Base-by-base conservation (phyloP, 2,888 invertebrate species). In the Augochlorella aurata region DNA sequence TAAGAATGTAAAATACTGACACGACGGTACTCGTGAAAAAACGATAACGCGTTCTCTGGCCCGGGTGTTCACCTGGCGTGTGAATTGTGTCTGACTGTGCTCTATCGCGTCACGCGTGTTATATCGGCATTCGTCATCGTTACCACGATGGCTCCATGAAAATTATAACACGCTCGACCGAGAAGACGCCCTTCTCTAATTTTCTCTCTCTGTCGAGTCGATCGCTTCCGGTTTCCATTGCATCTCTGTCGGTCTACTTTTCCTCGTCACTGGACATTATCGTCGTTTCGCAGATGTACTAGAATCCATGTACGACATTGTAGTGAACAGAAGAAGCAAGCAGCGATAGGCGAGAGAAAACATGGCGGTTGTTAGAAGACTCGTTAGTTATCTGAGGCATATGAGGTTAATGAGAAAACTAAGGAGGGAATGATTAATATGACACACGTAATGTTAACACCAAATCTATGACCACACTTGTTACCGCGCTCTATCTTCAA, bases 1-100 rank as follows among this genome's bases (percentile, higher is more conserved):
- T 84, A 84, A 18, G n/a, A 70, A 71, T 81, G 66, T 75, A 75
- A 84, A 80, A 63, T 76, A 81, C 66, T 66, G 68, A 66, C 38
- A 21, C 24, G 47, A 29, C 38, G 21, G 16, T 58, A 58, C 58
- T 65, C n/a, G 73, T 66, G 65, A 74, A 77, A 74, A 79, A 84
- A 63, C 24, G 16, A 50, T 21, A 67, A 70, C 50, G 67, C 73
- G 38, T 54, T 29, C 52, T 24, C 0, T 16, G 7, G 8, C 16
- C 18, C 7, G 10, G 14, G 58, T 38, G 8, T 12, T 8, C 38
- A 10, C 10, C 38, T 38, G 18, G 18, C 38, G 2, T 38, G 38
- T 38, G 38, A 38, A 7, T 38, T 38, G 38, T 38, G 38, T 38
- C 38, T 5, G 4, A 4, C 38, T 38, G 38, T 38, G 38, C 38